Base-by-base conservation (phyloP, 2,113 vertebrate genomes). In the Gnathonemus longibarbis region DNA sequence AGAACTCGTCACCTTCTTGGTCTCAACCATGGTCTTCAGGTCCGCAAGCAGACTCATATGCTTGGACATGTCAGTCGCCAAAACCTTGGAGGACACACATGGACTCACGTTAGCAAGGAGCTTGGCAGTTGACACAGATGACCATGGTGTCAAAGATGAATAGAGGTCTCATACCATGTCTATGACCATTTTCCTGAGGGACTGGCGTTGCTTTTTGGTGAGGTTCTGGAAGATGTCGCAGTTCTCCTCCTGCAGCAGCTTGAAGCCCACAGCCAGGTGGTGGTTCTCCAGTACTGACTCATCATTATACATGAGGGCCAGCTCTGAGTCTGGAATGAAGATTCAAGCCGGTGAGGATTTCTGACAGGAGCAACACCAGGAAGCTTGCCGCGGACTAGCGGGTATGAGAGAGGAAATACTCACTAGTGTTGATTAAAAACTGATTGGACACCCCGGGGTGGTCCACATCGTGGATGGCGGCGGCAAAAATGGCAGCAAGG, bases 171-270 rank as follows among this genome's bases (percentile, higher is more conserved):
- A 89, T 92, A 99, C 98, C 98, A 99, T 97, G 94, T 99, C 98
- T 0, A 99, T 99, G 89, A 99, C 97, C 98, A 99, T 99, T 96
- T 98, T 99, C 93, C 98, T 95, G 66, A 99, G 97, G 0, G 97
- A 98, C 95, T 99, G 98, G 19, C 98, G 96, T 93, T 99, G 98
- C 86, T 99, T 99, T 95, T 99, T 99, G 86, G 95, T 97, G 89
- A 99, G 96, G 95, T 99, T 99, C 94, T 99, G 98, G 95, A 99
- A 99, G 94, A 99, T 99, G 93, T 99, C 98, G 45, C 98, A 99
- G 94, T 99, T 97, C 83, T 99, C 98, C 92, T 99, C 98, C 90
- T 99, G 98, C 1, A 99, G 96, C 48, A 99, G 95, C 80, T 99
- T 99, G 94, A 99, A 99, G 21, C 98, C 98, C 90, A 99, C 98